Evolutionary conservation across 2,888 invertebrate species (phyloP).

Genomic region (Microctonus hyperodae): DNA sequence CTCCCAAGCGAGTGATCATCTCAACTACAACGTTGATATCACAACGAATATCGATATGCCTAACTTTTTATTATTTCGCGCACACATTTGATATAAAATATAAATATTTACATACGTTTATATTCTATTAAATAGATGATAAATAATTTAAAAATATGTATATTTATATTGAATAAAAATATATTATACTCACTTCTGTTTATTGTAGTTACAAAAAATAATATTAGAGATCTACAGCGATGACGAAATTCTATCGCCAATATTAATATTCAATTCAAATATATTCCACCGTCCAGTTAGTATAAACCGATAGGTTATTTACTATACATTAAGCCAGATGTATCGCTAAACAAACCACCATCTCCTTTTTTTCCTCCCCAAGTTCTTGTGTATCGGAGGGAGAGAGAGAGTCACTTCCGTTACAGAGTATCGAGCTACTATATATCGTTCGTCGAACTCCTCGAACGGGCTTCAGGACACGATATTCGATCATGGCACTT

Average conservation of each 20-base stretch:
- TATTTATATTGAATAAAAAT: no score
- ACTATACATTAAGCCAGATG: constrained; percentile 10
- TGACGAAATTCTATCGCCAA: not conserved
- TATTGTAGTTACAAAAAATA: not conserved
- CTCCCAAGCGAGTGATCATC: constrained; percentile 61
- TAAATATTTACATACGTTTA: no score
- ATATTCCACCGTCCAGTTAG: not conserved
- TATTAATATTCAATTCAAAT: not conserved
- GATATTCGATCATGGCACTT: constrained; percentile 54
- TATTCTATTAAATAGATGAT: no score
- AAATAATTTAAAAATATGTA: no score
- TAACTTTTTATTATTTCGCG: not conserved
- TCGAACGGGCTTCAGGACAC: constrained; percentile 33
- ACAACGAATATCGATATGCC: constrained; percentile 51
- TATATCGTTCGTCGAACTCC: constrained; percentile 33
- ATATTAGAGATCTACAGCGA: not conserved
- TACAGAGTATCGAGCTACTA: constrained; percentile 20
- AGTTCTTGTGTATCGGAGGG: not conserved
- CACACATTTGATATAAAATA: no score
- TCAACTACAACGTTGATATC: constrained; percentile 53
- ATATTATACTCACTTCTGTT: no score
- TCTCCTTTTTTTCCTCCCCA: not conserved
- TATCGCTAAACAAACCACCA: constrained; percentile 18
- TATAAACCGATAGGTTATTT: not conserved
- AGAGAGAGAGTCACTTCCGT: constrained; percentile 23